phyloP scores from a whole-genome alignment of 2,888 invertebrate genomes.

The Erpobdella octoculata region DNA sequence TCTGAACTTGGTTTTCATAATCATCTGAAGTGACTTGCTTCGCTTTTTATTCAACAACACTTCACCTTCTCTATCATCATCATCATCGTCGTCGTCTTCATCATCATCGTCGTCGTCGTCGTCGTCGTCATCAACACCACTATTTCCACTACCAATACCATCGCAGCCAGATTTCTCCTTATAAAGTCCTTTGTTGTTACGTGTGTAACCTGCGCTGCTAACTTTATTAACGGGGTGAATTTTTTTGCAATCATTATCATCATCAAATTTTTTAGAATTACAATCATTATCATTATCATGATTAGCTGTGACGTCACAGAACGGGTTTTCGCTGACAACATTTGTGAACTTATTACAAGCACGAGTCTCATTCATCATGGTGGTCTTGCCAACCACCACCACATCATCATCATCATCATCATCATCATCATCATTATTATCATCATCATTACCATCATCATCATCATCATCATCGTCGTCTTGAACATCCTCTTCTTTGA shows the following conservation, averaged over 20 bases:
- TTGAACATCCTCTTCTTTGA: not conserved
- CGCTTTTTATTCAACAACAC: not conserved
- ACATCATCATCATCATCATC: too few relatives aligned
- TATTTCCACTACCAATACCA: too few relatives aligned
- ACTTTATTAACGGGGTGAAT: too few relatives aligned
- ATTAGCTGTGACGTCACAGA: not conserved
- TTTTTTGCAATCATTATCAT: not conserved
- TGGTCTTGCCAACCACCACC: too few relatives aligned
- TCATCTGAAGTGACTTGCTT: constrained; percentile 13
- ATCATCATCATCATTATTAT: not conserved
- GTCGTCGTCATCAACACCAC: too few relatives aligned
- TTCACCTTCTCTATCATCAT: not conserved
- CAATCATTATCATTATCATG: not conserved
- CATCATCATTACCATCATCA: not conserved
- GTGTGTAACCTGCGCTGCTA: too few relatives aligned
- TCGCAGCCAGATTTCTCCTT: too few relatives aligned
- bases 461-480: not conserved
- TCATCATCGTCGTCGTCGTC: not conserved
- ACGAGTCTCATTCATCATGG: too few relatives aligned
- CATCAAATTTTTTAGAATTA: not conserved
- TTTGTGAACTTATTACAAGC: too few relatives aligned
- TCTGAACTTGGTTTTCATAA: not conserved
- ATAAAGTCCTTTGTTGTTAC: too few relatives aligned
- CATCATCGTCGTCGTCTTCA: not conserved
- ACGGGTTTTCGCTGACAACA: not conserved